Base-by-base conservation (phyloP, 2,888 invertebrate species). In the Stenchaetothrips biformis region DNA sequence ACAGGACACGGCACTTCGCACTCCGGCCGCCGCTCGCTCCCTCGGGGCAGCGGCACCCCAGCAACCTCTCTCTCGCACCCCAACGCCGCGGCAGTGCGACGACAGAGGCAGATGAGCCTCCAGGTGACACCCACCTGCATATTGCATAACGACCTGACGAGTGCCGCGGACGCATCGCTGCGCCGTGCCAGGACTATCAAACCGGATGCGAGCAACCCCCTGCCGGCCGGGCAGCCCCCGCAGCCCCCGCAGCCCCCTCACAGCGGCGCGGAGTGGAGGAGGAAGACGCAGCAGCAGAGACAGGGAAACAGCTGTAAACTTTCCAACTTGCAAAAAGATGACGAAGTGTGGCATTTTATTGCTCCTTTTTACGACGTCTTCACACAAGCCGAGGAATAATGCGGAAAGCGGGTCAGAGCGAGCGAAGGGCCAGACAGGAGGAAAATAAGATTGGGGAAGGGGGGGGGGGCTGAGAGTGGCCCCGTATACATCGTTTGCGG, bases 351-450 rank as follows among this genome's bases (percentile, higher is more conserved):
- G 67, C 67, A 21, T 74, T 74, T 74, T 74, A 74, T 74, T 74
- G 25, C 78, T 79, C 78, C 53, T 48, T 25, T 81, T 82, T 80
- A 49, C 78, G 48, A 49, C 47, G 48, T 80, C 80, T 49, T 79
- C 78, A 21, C 67, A 79, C 79, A 74, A 82, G 81, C 79, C 79
- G 79, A 77, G 81, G 80, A 48, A 59, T 48, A 79, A 81, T 62
- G 53, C 77, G 49, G 59, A 79, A 62, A 48, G 53, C 62, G 80
- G 79, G 48, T 78, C 78, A 81, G 81, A 82, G 80, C 80, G 81
- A 80, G 82, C 79, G 81, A 80, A 81, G 81, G 62, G 80, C 62
- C 79, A 79, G 82, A 82, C 21, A 49, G 81, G 79, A 67, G 67
- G 21, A 6, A 7, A 53, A 53, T 18, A 53, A 4, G 13, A 18